Percentiles rank a stretch among this genome's conserved stretches.
These are phyloP conservation scores for Caenorhabditis uteleia DNA, from an alignment of 2,888 invertebrate genomes.

Conservation along the genomic window DNA sequence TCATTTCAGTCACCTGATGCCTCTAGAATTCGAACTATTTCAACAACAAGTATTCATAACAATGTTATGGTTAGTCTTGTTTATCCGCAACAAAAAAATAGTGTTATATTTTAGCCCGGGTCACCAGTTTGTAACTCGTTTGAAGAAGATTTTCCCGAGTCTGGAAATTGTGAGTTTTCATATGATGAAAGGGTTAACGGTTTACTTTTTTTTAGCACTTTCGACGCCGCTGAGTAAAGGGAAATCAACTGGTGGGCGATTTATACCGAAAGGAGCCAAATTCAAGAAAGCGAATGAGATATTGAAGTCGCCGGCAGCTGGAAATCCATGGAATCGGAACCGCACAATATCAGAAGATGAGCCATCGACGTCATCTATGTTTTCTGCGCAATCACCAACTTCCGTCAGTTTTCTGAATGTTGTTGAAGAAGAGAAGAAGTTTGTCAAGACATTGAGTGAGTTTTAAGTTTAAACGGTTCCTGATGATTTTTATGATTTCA, in stretches of 20 bases:
- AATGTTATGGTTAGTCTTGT: too few species aligned
- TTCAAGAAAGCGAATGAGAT: constrained; percentile 20
- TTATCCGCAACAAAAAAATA: neutral
- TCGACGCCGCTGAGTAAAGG: constrained; percentile 2
- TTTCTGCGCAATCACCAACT: neutral
- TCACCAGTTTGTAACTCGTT: too few species aligned
- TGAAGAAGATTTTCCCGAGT: constrained; percentile 23
- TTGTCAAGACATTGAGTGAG: constrained; percentile 10
- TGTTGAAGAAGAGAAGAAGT: neutral
- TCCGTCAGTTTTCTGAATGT: neutral
- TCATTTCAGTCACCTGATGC: too few species aligned
- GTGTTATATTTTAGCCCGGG: neutral
- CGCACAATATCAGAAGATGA: neutral
- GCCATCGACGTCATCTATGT: neutral
- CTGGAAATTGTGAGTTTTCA: neutral
- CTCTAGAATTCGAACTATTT: too few species aligned
- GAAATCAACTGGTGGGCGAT: constrained; percentile 9
- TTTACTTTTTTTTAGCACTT: neutral
- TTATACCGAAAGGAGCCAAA: constrained; percentile 17
- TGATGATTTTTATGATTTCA: constrained; percentile 5
- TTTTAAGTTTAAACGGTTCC: neutral
- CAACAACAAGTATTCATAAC: too few species aligned
- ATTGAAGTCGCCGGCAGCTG: constrained; percentile 1
- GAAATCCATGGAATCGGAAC: constrained; percentile 20
- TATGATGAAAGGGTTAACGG: neutral